Base-by-base conservation (phyloP, 2,113 vertebrate species). In the Nyctereutes procyonoides region DNA sequence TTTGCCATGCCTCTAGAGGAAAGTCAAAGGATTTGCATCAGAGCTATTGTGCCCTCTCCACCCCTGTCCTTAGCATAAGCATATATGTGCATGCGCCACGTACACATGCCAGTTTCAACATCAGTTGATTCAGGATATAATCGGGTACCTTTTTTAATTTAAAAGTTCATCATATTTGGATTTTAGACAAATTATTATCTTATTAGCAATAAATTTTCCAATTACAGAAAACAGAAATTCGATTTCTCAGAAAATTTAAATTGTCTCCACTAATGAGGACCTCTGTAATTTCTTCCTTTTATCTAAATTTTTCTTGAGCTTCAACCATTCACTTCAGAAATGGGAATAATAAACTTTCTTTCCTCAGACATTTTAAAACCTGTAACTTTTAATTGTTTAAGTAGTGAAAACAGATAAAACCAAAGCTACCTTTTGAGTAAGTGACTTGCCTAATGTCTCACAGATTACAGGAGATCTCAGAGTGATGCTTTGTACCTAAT, bases 401-500 rank as follows among this genome's bases (percentile, higher is more conserved):
- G 1, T 83, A 22, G 6, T 43, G 8, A n/a, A 82, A 81, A 80
- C 8, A 83, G 71, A 28, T 65, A 88, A 69, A 53, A 17, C 16
- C 5, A 56, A 85, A 38, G 38, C 73, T 91, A 74, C 6, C 2
- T 76, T 82, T 85, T 82, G 48, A 93, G 60, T 90, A 65, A 96
- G 94, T 98, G 90, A 93, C 51, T 89, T 96, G 55, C 62, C 55
- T 89, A 92, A 88, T 51, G 30, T 96, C 92, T 90, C 32, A 15
- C 24, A 60, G 65, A 93, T 82, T 63, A 28, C 2, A 92, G 63
- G 62, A 94, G 51, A 96, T 65, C 43, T 71, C 43, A 38, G 51
- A 16, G 7, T 69, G 22, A 84, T 95, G 56, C 51, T 56, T 48
- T 63, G 12, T 63, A 24, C 62, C 56, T 92, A 53, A 71, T 62